These are phyloP conservation scores for Malaclemys terrapin DNA, from an alignment of 2,113 vertebrate genomes.

Conservation along the genomic window DNA sequence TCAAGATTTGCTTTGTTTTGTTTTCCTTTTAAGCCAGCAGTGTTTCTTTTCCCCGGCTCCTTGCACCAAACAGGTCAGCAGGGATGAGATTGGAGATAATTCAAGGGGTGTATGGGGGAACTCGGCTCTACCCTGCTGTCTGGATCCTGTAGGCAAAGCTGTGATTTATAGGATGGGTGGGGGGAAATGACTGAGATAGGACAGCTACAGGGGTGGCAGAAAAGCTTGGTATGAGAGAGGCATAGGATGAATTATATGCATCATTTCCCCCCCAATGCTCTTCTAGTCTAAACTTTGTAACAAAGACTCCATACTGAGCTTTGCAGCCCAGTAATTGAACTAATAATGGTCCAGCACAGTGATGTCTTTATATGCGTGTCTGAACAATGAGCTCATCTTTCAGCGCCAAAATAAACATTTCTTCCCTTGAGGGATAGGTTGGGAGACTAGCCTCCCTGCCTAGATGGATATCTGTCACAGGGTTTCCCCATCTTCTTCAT, in stretches of 20 bases:
- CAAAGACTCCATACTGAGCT: not conserved
- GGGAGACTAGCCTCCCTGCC: not conserved
- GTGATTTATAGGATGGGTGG: not conserved
- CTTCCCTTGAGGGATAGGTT: not conserved
- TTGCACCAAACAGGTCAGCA: not conserved
- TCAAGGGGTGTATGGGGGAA: not conserved
- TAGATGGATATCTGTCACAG: not conserved
- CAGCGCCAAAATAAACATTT: conserved; percentile 12
- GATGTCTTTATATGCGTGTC: conserved; percentile 34
- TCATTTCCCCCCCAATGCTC: not conserved
- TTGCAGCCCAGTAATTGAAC: conserved; percentile 66
- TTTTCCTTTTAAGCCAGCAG: not conserved
- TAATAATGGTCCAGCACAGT: conserved; percentile 36
- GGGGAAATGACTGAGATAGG: not conserved
- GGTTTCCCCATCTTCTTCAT: fast-evolving
- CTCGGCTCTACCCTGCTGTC: not conserved
- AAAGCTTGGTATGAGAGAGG: conserved; percentile 59
- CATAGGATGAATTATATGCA: conserved; percentile 25
- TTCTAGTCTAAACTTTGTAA: conserved; percentile 28
- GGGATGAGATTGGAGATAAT: not conserved
- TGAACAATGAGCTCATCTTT: conserved; percentile 10
- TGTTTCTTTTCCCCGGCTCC: fast-evolving
- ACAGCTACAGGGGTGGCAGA: not conserved
- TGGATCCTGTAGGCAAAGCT: not conserved
- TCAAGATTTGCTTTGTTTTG: fast-evolving